phyloP scores from a whole-genome alignment of 2,113 vertebrate species.

The Phylloscopus whistleri region DNA sequence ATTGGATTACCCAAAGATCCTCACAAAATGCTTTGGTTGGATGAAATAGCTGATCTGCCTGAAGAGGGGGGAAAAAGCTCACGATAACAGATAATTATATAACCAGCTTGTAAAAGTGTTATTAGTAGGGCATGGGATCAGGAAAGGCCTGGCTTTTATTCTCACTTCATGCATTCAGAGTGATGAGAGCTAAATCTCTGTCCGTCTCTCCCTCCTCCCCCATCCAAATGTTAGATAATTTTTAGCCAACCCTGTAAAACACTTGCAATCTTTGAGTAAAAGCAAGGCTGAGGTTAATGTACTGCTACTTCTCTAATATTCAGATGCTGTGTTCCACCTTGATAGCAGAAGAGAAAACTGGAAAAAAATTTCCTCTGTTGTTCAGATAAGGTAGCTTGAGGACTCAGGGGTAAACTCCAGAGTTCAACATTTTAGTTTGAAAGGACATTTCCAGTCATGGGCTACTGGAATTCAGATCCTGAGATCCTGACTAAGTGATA shows the following conservation, averaged over 20 bases:
- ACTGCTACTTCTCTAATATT: neutral
- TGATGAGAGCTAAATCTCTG: slow-evolving; percentile 32
- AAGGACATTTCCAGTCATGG: slow-evolving; percentile 4
- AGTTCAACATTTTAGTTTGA: slow-evolving; percentile 50
- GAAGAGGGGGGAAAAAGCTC: neutral
- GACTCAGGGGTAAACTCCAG: slow-evolving; percentile 42
- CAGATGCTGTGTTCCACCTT: neutral
- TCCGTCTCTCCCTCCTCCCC: neutral
- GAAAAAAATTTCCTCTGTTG: neutral
- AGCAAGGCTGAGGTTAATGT: slow-evolving; percentile 3
- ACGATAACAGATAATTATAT: slow-evolving; percentile 38
- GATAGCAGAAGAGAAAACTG: slow-evolving; percentile 7
- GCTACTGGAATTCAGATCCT: slow-evolving; percentile 25
- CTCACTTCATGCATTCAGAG: slow-evolving; percentile 28
- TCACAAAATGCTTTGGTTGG: neutral
- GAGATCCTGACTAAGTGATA: slow-evolving; percentile 8
- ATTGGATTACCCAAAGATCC: neutral
- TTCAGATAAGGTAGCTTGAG: neutral
- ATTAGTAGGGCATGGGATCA: slow-evolving; percentile 10
- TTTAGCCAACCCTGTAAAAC: slow-evolving; percentile 23
- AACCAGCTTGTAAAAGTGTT: slow-evolving; percentile 54
- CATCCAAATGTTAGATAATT: neutral
- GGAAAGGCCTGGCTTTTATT: slow-evolving; percentile 32
- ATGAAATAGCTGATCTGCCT: slow-evolving; percentile 6
- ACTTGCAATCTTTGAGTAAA: neutral